Evolutionary conservation across 2,888 invertebrate genomes (phyloP), one percentile per base, ranked within the genome.

Genomic region (Xanthostigma xanthostigma): DNA sequence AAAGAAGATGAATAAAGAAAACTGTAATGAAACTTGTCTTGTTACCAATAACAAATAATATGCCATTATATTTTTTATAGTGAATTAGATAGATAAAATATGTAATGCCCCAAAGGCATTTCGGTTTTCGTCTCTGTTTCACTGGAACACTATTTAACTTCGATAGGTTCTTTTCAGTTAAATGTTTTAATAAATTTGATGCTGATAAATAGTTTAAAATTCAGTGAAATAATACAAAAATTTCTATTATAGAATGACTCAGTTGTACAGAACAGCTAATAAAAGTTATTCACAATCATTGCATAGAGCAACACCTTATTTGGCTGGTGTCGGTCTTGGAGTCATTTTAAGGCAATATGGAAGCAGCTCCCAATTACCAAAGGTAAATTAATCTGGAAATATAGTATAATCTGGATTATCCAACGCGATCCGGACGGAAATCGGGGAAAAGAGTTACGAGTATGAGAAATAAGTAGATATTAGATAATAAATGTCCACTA

Each of bases 211-310:
- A 27, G 27, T 27, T 27, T 41, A 34, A n/a, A 46, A 11, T 12
- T 9, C 40, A 5, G 27, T 34, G 13, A 3, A 38, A 38, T 11
- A 14, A 44, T 11, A n/a, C 9, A 9, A 10, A 37, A 8, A 14
- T 33, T 33, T 38, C 36, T 41, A 27, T 17, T 46, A 27, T 41
- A 82, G 83, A 55, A 68, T 78, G 43, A 79, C 77, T 60, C 81
- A 82, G 60, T 72, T 82, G 50, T 81, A 81, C 56, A 71, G 79
- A 51, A 80, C 81, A 33, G 81, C 80, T 10, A 76, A 79, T 52
- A 62, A 81, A 53, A 75, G 78, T 50, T 81, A 80, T 58, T 68
- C 71, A 9, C 72, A 79, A 13, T 68, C 78, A 1, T 60, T 79
- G 4, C 78, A 81, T 52, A 74, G 83, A 44, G 78, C 76, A 3